phyloP scores from a whole-genome alignment of 2,888 invertebrate genomes.

The Flexamia atlantica region DNA sequence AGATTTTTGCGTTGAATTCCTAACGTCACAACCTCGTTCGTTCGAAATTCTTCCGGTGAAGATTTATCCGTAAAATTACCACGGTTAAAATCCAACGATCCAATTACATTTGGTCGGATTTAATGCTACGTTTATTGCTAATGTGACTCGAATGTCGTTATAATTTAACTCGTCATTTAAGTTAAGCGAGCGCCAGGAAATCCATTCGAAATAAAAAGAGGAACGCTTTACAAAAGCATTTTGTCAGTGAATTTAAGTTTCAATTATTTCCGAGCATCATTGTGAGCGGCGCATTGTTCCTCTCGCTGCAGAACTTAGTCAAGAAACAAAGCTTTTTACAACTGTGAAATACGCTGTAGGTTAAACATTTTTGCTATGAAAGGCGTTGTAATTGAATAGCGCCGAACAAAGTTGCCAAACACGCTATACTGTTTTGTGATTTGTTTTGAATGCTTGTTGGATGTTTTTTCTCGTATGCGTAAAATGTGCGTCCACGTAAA shows the following conservation, averaged over 20 bases:
- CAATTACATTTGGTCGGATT: background rate
- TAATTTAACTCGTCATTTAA: slow-evolving; percentile 21
- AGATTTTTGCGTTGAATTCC: too few species aligned
- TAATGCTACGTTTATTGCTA: slow-evolving; percentile 10
- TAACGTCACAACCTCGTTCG: background rate
- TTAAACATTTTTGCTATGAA: background rate
- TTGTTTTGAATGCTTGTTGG: too few species aligned
- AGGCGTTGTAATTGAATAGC: background rate
- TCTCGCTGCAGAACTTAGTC: slow-evolving; percentile 18
- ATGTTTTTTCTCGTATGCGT: too few species aligned
- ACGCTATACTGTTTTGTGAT: too few species aligned
- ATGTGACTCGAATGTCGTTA: background rate
- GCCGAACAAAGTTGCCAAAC: too few species aligned
- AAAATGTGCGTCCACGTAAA: too few species aligned
- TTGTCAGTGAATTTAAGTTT: slow-evolving; percentile 44
- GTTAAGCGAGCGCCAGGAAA: background rate
- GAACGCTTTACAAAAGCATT: slow-evolving; percentile 30
- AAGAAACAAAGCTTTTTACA: background rate
- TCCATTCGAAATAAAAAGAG: slow-evolving; percentile 20
- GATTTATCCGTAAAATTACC: background rate
- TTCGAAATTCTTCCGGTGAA: background rate
- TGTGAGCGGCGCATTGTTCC: slow-evolving; percentile 24
- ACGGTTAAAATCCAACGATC: background rate
- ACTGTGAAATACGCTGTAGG: slow-evolving; percentile 1
- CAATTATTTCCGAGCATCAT: slow-evolving; percentile 42